Percentiles rank a stretch among this genome's conserved stretches.
Conservation (phyloP, 2,113 vertebrate genomes). For the Vimba vimba region DNA sequence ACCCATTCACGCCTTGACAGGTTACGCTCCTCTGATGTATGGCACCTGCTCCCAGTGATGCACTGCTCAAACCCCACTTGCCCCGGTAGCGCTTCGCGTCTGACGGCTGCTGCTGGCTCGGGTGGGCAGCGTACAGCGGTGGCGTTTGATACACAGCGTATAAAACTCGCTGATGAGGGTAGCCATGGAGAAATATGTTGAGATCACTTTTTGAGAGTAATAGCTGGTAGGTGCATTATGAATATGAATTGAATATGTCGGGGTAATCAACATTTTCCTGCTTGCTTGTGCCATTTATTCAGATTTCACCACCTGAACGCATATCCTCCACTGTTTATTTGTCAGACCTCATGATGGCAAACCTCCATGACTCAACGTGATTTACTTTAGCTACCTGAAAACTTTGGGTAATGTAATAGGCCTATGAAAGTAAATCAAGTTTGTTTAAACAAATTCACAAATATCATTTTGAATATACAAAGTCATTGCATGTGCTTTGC, state of each 20-base stretch:
- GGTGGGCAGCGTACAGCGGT: constrained; percentile 37
- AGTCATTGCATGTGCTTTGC: not conserved
- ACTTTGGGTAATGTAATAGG: not conserved
- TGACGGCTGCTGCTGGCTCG: constrained; percentile 47
- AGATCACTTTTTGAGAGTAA: constrained; percentile 64
- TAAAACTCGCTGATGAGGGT: constrained; percentile 69
- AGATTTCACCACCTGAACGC: constrained; percentile 68
- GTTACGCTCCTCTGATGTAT: constrained; percentile 74
- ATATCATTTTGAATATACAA: not conserved
- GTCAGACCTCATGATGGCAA: constrained; percentile 61
- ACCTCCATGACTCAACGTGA: constrained; percentile 35
- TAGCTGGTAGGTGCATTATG: constrained; percentile 59
- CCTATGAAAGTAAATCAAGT: not conserved
- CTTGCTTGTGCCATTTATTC: constrained; percentile 66
- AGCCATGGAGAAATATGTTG: constrained; percentile 69
- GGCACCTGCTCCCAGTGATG: constrained; percentile 66
- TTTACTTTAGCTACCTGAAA: constrained; percentile 33
- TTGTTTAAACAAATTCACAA: not conserved
- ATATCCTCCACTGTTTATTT: constrained; percentile 65
- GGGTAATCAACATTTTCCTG: constrained; percentile 66
- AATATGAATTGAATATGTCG: constrained; percentile 75
- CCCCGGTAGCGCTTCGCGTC: constrained; percentile 33
- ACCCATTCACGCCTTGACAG: constrained; percentile 79
- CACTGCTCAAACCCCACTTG: constrained; percentile 36
- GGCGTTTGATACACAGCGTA: constrained; percentile 71